Evolutionary conservation across 2,113 vertebrate species (phyloP).

Genomic region (Triplophysa dalaica): DNA sequence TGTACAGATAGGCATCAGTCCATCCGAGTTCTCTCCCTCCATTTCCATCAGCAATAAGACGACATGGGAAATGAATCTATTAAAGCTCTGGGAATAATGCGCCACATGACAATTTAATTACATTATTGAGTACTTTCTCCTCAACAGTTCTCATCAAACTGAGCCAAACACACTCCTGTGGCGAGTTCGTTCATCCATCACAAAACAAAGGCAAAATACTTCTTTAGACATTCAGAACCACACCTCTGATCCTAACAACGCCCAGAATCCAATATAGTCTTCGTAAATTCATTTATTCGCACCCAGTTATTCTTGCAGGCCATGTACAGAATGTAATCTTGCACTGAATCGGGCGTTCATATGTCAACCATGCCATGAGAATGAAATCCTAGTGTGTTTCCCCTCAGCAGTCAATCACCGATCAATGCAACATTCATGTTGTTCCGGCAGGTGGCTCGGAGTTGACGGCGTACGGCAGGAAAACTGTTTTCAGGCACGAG

Average conservation of each 20-base stretch:
- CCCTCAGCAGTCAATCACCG: constrained; percentile 43
- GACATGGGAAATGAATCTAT: constrained; percentile 52
- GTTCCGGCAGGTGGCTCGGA: constrained; percentile 18
- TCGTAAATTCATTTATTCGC: constrained; percentile 13
- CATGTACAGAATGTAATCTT: constrained; percentile 29
- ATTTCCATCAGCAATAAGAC: constrained; percentile 47
- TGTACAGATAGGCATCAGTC: constrained; percentile 63
- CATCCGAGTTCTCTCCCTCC: constrained; percentile 43
- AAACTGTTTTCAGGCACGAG: not conserved
- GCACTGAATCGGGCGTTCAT: constrained; percentile 11
- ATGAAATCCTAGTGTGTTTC: constrained; percentile 51
- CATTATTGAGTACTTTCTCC: not conserved
- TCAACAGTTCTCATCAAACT: constrained; percentile 13
- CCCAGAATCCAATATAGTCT: constrained; percentile 28
- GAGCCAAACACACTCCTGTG: not conserved
- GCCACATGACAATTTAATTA: constrained; percentile 38
- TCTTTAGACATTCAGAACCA: not conserved
- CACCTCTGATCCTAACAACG: not conserved
- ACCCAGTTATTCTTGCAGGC: not conserved
- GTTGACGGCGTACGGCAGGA: constrained; percentile 36
- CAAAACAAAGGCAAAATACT: not conserved
- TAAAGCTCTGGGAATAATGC: constrained; percentile 52
- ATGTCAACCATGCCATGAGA: constrained; percentile 34
- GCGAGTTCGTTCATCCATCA: not conserved
- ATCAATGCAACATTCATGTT: constrained; percentile 50